phyloP scores from a whole-genome alignment of 2,888 invertebrate species.

The Phaonia tiefii region DNA sequence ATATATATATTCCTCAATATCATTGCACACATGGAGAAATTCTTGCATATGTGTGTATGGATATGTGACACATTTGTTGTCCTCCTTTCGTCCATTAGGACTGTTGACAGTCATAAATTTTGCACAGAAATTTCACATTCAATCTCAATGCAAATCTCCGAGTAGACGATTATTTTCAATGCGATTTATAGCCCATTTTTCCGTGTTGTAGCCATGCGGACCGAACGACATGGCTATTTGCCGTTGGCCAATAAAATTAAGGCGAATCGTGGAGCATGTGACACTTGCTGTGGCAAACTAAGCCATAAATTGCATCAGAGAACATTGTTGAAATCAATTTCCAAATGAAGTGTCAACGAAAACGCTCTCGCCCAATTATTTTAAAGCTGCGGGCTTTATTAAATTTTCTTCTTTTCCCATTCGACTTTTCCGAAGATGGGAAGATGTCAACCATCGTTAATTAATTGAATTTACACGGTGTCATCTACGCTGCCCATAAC shows the following conservation, averaged over 20 bases:
- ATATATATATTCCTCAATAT: not conserved
- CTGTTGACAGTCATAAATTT: not conserved
- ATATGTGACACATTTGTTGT: slow-evolving; percentile 10
- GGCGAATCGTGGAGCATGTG: too few species aligned
- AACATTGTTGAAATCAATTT: too few species aligned
- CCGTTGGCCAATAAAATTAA: too few species aligned
- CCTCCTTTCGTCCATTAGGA: not conserved
- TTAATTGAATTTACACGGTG: slow-evolving; percentile 45
- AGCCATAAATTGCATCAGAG: too few species aligned
- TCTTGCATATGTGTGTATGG: not conserved
- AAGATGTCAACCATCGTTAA: slow-evolving; percentile 11
- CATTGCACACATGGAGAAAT: not conserved
- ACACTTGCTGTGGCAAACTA: too few species aligned
- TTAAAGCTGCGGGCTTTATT: slow-evolving; percentile 52
- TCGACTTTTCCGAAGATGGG: too few species aligned
- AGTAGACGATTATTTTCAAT: not conserved
- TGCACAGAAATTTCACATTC: slow-evolving; percentile 14
- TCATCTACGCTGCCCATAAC: not conserved
- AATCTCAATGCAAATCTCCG: not conserved
- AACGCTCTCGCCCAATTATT: slow-evolving; percentile 28
- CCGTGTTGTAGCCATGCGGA: not conserved
- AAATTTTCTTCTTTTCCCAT: slow-evolving; percentile 36
- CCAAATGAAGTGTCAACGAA: not conserved
- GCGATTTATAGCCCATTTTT: slow-evolving; percentile 1
- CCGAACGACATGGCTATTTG: not conserved